phyloP scores from a whole-genome alignment of 2,797 vertebrate genomes.

The Paguma larvata region DNA sequence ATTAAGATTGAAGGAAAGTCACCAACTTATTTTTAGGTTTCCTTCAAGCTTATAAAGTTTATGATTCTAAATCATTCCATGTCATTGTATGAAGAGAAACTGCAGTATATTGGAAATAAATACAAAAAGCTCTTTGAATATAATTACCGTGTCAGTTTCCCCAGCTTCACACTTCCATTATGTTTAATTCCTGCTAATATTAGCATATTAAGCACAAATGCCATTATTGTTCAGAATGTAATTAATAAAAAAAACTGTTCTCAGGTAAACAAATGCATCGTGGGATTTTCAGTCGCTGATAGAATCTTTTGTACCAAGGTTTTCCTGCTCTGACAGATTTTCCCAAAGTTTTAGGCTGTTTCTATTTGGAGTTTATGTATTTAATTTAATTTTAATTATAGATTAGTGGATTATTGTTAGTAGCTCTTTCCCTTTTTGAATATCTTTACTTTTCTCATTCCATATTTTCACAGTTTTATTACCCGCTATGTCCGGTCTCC shows the following conservation, averaged over 20 bases:
- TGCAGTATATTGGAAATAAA: background rate
- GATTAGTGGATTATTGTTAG: background rate
- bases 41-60: constrained; percentile 25
- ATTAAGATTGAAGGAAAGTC: background rate
- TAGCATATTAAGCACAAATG: constrained; percentile 6
- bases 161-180: background rate
- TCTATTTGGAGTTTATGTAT: too few species aligned
- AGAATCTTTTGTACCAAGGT: background rate
- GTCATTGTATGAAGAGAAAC: background rate
- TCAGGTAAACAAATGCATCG: background rate
- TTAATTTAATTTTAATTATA: constrained; percentile 50
- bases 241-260: background rate
- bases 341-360: background rate
- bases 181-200: constrained; percentile 10
- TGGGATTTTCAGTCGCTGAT: background rate
- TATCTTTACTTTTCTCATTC: background rate
- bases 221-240: constrained; percentile 28
- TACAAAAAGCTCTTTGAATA: background rate
- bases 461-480: background rate
- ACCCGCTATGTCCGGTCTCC: background rate
- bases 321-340: background rate
- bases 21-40: background rate
- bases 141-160: constrained; percentile 11
- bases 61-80: background rate
- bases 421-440: background rate